Evolutionary conservation across 2,113 vertebrate species (phyloP).

Genomic region (Erythrocercus mccallii): DNA sequence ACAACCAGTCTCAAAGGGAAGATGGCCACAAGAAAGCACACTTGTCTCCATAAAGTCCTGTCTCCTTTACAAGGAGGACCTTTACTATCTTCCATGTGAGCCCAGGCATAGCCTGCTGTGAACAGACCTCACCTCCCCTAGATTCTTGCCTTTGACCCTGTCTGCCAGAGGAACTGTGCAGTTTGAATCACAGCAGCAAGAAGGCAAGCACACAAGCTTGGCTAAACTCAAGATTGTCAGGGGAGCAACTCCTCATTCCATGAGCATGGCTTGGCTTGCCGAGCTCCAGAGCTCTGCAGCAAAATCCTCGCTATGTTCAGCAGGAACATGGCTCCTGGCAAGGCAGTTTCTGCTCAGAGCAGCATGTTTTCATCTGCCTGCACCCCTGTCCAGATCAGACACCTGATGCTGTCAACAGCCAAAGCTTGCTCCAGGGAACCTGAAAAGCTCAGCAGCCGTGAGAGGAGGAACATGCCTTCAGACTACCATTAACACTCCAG

Average conservation of each 20-base stretch:
- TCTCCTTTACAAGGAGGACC: not conserved
- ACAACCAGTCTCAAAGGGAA: not conserved
- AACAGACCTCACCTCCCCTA: not conserved
- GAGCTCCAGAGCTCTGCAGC: not conserved
- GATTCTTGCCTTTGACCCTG: not conserved
- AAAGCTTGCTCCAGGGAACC: conserved; percentile 25
- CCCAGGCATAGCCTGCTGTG: not conserved
- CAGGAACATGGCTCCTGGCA: not conserved
- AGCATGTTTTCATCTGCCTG: not conserved
- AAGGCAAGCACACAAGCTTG: not conserved
- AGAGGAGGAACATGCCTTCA: conserved; percentile 48
- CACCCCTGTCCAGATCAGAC: not conserved
- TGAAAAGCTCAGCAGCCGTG: conserved; percentile 7
- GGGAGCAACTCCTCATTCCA: not conserved
- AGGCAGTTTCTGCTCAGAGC: not conserved
- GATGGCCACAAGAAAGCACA: not conserved
- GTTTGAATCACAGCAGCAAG: not conserved
- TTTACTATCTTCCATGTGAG: not conserved
- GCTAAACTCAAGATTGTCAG: not conserved
- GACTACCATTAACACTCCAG: conserved; percentile 7
- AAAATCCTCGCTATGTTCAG: not conserved
- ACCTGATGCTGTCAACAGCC: conserved; percentile 19
- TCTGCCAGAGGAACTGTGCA: not conserved
- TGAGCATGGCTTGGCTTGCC: accelerated
- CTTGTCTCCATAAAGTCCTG: not conserved